Evolutionary conservation across 2,797 vertebrate species (phyloP).

Genomic region (Syngnathus rostellatus): DNA sequence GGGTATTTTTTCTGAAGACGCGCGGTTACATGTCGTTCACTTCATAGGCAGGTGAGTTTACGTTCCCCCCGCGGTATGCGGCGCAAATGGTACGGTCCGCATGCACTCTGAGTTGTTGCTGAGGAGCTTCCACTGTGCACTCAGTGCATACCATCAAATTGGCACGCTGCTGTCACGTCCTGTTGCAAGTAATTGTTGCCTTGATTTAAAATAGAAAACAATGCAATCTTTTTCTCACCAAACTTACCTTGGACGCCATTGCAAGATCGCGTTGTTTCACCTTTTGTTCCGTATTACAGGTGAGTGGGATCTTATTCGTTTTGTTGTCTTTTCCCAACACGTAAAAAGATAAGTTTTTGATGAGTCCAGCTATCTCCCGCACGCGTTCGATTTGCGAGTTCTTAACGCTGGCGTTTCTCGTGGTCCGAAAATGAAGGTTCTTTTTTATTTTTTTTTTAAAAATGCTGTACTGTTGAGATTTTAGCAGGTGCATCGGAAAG

Average conservation of each 20-base stretch:
- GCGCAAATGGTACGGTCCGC: slow-evolving; percentile 67
- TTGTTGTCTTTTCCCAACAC: slow-evolving; percentile 3
- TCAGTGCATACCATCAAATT: background rate
- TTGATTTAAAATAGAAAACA: background rate
- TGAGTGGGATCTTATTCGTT: slow-evolving; percentile 40
- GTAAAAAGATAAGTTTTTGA: slow-evolving; percentile 41
- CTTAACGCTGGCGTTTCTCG: background rate
- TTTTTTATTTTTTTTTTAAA: background rate
- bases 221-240: background rate
- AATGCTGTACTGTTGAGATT: background rate
- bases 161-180: background rate
- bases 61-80: slow-evolving; percentile 21
- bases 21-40: slow-evolving; percentile 12
- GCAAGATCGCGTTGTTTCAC: slow-evolving; percentile 36
- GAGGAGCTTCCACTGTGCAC: slow-evolving; percentile 63
- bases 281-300: slow-evolving; percentile 60
- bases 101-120: slow-evolving; percentile 72
- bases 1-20: slow-evolving; percentile 21
- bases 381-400: background rate
- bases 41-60: slow-evolving; percentile 50
- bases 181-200: background rate
- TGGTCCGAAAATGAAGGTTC: background rate
- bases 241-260: slow-evolving; percentile 7
- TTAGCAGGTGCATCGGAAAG: background rate
- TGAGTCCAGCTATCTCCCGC: background rate